Evolutionary conservation across 2,113 vertebrate species (phyloP), one percentile per base, ranked within the genome.

Genomic region (Emydocephalus ijimae): DNA sequence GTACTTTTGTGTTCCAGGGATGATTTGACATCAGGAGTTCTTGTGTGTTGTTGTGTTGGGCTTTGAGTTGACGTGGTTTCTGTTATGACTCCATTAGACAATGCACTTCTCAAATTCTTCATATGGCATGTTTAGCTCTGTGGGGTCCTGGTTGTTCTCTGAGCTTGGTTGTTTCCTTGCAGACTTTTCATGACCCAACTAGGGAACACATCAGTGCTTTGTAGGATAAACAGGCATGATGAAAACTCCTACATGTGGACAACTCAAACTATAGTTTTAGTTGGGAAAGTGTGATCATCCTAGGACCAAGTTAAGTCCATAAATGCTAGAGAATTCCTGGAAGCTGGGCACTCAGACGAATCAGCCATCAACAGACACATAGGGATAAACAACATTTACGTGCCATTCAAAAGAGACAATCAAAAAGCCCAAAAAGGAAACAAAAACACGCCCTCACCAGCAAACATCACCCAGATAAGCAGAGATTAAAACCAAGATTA

Each of bases 61-160:
- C 90, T 93, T 0, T 89, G 95, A 92, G 95, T 94, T 96, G 57
- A 39, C 29, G 64, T 94, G 43, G 92, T 94, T 89, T 81, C 43
- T 88, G 69, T 93, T 95, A 86, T 0, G n/a, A 89, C 91, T 92
- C 93, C 93, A 45, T 90, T 94, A 90, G 93, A 85, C 91, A 94
- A 94, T 81, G 91, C 87, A 56, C 88, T 59, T 24, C 34, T 56
- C 24, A 92, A 96, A 90, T 88, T 89, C 92, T 88, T 93, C 90
- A 90, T 91, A 64, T 88, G 92, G 90, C 8, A 1, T n/a, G 94
- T 96, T 96, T 96, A 96, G 96, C 95, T 96, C 96, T 95, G 96
- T 97, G 97, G 96, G 96, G 21, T 59, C 57, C 56, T 5, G 21
- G 56, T 5, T 23, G 56, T 20, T 57, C 56, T 57, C 56, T 57